Percentiles rank a stretch among this genome's conserved stretches.
These are phyloP conservation scores for Halichondria panicea DNA, from an alignment of 37 sponge, comb jelly and placozoan genomes.

Conservation along the genomic window DNA sequence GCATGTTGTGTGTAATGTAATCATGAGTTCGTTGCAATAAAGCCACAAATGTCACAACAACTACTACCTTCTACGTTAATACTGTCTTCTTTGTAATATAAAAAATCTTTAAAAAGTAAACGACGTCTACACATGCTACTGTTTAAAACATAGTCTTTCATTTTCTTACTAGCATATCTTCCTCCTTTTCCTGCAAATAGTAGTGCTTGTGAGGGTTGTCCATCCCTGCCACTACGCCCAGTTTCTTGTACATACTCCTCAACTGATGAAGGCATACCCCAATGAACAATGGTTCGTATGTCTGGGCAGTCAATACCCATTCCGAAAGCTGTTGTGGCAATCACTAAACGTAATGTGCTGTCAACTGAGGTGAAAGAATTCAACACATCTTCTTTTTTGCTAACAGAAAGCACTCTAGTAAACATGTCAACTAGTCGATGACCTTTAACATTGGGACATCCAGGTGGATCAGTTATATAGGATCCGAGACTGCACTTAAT, in stretches of 20 bases:
- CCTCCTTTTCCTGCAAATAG: constrained; percentile 13
- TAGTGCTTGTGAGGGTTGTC: constrained; percentile 19
- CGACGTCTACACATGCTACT: not conserved
- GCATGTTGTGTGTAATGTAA: too few species aligned
- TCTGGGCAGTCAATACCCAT: constrained; percentile 58
- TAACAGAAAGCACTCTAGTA: constrained; percentile 10
- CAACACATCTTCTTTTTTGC: constrained; percentile 33
- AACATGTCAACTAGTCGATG: constrained; percentile 40
- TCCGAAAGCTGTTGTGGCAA: constrained; percentile 56
- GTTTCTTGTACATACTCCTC: constrained; percentile 55
- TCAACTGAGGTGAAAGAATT: constrained; percentile 6
- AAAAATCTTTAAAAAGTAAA: constrained; percentile 17
- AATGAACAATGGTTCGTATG: constrained; percentile 31
- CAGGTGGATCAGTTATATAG: constrained; percentile 50
- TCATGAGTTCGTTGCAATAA: too few species aligned
- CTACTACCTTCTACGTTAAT: not conserved
- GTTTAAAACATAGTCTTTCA: not conserved
- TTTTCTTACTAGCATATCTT: not conserved
- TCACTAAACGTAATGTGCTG: constrained; percentile 23
- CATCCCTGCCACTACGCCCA: constrained; percentile 59
- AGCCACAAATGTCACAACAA: not conserved
- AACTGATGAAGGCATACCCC: constrained; percentile 29
- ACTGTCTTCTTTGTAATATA: not conserved
- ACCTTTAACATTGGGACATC: constrained; percentile 8
- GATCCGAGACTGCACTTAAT: constrained; percentile 11